Conservation (phyloP, 2,113 vertebrate genomes). For the Caranx ignobilis region DNA sequence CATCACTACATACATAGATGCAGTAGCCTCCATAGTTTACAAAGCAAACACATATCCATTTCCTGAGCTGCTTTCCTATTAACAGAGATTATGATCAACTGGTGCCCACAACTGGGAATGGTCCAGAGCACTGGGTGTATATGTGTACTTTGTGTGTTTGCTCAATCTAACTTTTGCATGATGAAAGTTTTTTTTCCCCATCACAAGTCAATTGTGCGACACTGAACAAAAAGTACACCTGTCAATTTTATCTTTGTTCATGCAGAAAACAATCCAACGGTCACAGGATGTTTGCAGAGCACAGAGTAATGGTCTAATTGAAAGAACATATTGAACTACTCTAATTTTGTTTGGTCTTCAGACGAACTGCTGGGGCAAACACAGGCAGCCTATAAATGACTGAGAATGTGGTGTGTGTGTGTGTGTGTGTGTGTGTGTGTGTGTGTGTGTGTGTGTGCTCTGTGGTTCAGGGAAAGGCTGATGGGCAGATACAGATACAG, state of each 20-base stretch:
- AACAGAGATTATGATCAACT: too few relatives aligned
- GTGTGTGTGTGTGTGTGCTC: constrained; percentile 13
- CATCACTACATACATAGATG: too few relatives aligned
- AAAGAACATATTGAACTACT: constrained; percentile 18
- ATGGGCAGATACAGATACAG: constrained; percentile 3
- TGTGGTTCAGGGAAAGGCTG: constrained; percentile 7
- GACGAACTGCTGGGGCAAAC: not conserved
- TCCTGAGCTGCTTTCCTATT: too few relatives aligned
- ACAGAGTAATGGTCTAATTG: not conserved
- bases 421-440: constrained; percentile 29
- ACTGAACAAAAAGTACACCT: not conserved
- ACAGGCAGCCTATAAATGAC: not conserved
- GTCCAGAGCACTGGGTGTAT: not conserved
- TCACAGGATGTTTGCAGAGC: constrained; percentile 46
- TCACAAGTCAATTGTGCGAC: not conserved
- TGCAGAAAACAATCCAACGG: not conserved
- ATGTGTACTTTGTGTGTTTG: not conserved
- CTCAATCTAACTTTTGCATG: not conserved
- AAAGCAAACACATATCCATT: too few relatives aligned
- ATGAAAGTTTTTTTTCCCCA: too few relatives aligned
- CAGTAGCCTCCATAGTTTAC: too few relatives aligned
- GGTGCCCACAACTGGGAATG: too few relatives aligned
- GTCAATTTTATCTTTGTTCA: not conserved
- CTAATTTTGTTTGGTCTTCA: constrained; percentile 37
- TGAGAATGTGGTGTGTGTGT: not conserved